phyloP scores from a whole-genome alignment of 2,113 vertebrate genomes.

The Lipotes vexillifer region DNA sequence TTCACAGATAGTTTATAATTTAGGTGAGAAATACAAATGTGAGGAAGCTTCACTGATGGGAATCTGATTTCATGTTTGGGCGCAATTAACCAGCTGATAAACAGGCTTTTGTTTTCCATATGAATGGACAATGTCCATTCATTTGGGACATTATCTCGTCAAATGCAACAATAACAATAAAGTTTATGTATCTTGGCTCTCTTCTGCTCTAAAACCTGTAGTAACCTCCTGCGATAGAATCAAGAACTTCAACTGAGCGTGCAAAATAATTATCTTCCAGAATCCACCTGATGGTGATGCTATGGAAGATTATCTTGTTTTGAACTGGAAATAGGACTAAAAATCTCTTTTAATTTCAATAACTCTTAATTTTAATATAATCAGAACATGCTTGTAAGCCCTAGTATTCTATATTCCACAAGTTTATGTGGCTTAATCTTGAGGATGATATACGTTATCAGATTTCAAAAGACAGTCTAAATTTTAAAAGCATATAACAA shows the following conservation, averaged over 20 bases:
- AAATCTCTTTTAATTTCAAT: background rate
- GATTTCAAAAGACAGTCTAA: background rate
- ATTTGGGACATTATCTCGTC: slow-evolving; percentile 62
- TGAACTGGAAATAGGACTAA: slow-evolving; percentile 29
- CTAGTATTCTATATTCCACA: background rate
- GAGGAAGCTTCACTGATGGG: slow-evolving; percentile 29
- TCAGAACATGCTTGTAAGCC: background rate
- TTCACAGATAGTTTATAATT: slow-evolving; percentile 45
- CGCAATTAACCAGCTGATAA: slow-evolving; percentile 68
- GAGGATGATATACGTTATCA: background rate
- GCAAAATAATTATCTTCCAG: slow-evolving; percentile 60
- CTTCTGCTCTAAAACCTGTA: slow-evolving; percentile 53
- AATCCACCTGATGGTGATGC: background rate
- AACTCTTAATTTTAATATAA: slow-evolving; percentile 11
- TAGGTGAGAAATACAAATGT: slow-evolving; percentile 59
- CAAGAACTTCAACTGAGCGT: slow-evolving; percentile 42
- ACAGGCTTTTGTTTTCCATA: slow-evolving; percentile 70
- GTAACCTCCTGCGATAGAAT: slow-evolving; percentile 47
- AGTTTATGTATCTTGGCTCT: slow-evolving; percentile 71
- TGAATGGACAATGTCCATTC: slow-evolving; percentile 61
- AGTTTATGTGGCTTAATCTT: background rate
- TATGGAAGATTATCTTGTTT: slow-evolving; percentile 42
- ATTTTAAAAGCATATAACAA: background rate
- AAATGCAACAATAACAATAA: slow-evolving; percentile 67
- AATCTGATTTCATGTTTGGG: slow-evolving; percentile 66